Evolutionary conservation across 2,113 vertebrate genomes (phyloP).

Genomic region (Orycteropus afer): DNA sequence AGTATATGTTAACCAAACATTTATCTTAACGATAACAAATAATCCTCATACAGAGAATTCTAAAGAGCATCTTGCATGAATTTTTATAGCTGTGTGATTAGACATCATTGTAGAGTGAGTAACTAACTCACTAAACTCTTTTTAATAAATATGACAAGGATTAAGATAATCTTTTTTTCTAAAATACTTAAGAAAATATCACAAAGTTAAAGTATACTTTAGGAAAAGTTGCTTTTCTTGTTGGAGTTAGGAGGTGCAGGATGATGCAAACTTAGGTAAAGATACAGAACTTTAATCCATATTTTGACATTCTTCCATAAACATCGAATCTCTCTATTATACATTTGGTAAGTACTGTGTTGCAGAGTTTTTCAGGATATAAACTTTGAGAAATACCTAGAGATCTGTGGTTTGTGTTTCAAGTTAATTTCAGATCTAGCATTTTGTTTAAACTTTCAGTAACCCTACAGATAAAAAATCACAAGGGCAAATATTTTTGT

Average conservation of each 20-base stretch:
- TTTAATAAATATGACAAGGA: background rate
- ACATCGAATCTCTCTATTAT: background rate
- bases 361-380: background rate
- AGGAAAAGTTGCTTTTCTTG: background rate
- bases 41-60: background rate
- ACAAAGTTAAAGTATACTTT: background rate
- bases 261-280: background rate
- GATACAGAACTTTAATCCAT: background rate
- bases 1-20: background rate
- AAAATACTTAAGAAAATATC: background rate
- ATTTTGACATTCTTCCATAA: background rate
- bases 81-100: background rate
- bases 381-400: background rate
- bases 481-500: conserved; percentile 48
- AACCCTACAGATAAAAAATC: background rate
- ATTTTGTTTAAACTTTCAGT: background rate
- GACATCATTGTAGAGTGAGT: background rate
- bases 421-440: background rate
- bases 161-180: background rate
- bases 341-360: background rate
- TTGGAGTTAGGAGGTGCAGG: background rate
- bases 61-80: background rate
- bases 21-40: background rate
- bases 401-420: background rate
- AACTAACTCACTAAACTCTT: background rate